Evolutionary conservation across 2,888 invertebrate species (phyloP).

Genomic region (Abrostola triplasia): DNA sequence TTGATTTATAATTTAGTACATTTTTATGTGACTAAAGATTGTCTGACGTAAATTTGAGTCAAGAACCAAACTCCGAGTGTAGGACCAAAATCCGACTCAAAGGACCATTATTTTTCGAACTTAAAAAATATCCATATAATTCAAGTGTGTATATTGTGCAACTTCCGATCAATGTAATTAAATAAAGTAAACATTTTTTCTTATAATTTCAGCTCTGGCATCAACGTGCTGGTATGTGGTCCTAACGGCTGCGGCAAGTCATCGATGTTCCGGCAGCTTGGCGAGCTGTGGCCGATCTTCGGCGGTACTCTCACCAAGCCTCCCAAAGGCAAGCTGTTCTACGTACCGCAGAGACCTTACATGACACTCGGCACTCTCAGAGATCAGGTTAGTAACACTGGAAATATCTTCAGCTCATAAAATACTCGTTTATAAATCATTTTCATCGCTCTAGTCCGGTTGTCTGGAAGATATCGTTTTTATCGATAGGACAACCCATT

Average conservation of each 20-base stretch:
- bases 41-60: too few relatives aligned
- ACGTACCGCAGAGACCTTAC: constrained; percentile 98
- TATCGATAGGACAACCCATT: too few relatives aligned
- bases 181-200: background rate
- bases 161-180: background rate
- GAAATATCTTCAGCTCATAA: background rate
- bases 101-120: background rate
- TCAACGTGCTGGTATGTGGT: constrained; percentile 99
- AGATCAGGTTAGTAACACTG: constrained; percentile 91
- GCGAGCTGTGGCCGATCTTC: constrained; percentile 99
- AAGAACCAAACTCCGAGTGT: too few relatives aligned
- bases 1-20: background rate
- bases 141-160: background rate
- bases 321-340: constrained; percentile 97
- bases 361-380: constrained; percentile 98
- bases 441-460: background rate
- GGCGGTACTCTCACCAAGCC: constrained; percentile 98
- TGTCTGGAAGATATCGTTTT: too few relatives aligned
- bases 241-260: constrained; percentile 99
- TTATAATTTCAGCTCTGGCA: constrained; percentile 91
- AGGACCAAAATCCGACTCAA: background rate
- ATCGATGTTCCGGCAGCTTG: constrained; percentile 98
- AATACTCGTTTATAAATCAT: background rate
- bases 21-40: too few relatives aligned
- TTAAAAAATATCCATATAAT: background rate